Evolutionary conservation across 2,113 vertebrate genomes (phyloP).

Genomic region (Falco punctatus): DNA sequence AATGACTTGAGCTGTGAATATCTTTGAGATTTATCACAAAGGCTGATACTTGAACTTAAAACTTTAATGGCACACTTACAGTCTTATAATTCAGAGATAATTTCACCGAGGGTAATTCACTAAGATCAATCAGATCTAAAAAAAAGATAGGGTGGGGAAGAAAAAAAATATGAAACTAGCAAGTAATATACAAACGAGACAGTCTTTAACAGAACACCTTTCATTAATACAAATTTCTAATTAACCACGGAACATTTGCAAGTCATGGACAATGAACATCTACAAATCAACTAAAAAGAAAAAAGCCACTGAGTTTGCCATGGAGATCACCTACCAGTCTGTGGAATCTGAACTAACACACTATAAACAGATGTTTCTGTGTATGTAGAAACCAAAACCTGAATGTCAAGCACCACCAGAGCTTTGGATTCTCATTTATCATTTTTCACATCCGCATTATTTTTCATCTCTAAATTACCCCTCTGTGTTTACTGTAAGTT

Average conservation of each 20-base stretch:
- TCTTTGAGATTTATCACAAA: conserved; percentile 24
- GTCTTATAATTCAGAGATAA: conserved; percentile 16
- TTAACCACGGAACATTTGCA: not conserved
- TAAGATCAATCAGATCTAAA: conserved; percentile 16
- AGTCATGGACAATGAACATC: not conserved
- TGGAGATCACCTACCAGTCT: not conserved
- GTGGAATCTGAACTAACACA: not conserved
- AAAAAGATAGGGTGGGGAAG: not conserved
- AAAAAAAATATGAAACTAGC: not conserved
- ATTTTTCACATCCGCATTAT: not conserved
- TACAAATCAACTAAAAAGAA: not conserved
- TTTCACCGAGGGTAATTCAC: not conserved
- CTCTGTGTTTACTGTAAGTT: not conserved
- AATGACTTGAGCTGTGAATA: conserved; percentile 18
- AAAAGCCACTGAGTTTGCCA: not conserved
- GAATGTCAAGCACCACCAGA: not conserved
- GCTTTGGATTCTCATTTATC: not conserved
- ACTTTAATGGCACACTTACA: conserved; percentile 19
- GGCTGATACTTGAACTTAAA: conserved; percentile 52
- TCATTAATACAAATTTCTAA: not conserved
- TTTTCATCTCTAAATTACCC: not conserved
- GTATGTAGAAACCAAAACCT: not conserved
- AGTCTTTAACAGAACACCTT: not conserved
- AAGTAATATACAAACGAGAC: not conserved
- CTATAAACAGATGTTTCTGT: not conserved